phyloP scores from a whole-genome alignment of 2,113 vertebrate species.

The Mirounga angustirostris region DNA sequence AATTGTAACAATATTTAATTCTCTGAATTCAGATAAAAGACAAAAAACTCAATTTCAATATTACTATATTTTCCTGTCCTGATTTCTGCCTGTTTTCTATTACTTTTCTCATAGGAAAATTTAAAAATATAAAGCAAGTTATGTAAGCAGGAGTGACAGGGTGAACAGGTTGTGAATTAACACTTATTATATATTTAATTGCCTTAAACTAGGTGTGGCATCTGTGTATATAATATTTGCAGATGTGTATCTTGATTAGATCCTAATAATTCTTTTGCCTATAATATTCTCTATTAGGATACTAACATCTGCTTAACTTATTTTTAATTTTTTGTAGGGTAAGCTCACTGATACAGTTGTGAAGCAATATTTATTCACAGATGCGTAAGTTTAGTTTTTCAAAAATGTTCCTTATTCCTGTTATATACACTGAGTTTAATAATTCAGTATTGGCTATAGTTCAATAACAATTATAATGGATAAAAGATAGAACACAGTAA shows the following conservation, averaged over 20 bases:
- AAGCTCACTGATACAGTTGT: neutral
- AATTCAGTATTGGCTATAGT: neutral
- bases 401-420: neutral
- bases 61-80: neutral
- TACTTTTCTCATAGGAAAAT: neutral
- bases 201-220: neutral
- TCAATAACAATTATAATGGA: neutral
- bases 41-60: neutral
- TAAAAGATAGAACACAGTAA: neutral
- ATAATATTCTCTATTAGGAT: neutral
- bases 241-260: neutral
- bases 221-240: neutral
- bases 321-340: neutral
- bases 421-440: neutral
- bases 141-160: neutral
- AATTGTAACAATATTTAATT: neutral
- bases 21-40: neutral
- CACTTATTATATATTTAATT: neutral
- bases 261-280: neutral
- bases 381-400: neutral
- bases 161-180: slow-evolving; percentile 23
- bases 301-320: neutral
- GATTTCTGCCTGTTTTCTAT: neutral
- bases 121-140: neutral
- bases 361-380: neutral